A percentile compares a stretch with the other conserved stretches of the same genome.
phyloP scores from a whole-genome alignment of 30 jellyfish, hydroid and myxozoan species.

The Nemopilema nomurai region DNA sequence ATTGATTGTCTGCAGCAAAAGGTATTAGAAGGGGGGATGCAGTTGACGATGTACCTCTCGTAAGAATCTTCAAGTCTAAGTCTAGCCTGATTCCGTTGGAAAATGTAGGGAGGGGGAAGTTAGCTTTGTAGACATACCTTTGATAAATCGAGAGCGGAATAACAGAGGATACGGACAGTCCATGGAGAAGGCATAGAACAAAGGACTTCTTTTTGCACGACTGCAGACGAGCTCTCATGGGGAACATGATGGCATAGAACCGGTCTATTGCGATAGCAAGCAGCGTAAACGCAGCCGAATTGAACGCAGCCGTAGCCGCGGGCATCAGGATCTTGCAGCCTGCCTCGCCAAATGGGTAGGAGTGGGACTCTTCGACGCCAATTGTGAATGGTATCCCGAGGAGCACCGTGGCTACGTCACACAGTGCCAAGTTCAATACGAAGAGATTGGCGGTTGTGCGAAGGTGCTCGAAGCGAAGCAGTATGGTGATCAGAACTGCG shows the following conservation, averaged over 20 bases:
- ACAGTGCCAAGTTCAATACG: conserved; percentile 61
- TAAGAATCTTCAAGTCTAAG: too few species aligned
- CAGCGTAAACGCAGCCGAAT: conserved; percentile 66
- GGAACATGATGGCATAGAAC: conserved; percentile 57
- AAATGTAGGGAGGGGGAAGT: too few species aligned
- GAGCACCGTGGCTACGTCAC: conserved; percentile 53
- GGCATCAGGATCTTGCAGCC: conserved; percentile 80
- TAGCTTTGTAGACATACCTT: too few species aligned
- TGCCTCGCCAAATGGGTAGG: conserved; percentile 57
- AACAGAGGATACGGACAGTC: conserved; percentile 37
- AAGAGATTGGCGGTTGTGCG: conserved; percentile 64
- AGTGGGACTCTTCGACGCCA: conserved; percentile 41
- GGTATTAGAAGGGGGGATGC: too few species aligned
- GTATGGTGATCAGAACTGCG: conserved; percentile 37
- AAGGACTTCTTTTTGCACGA: conserved; percentile 37
- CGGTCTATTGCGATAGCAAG: conserved; percentile 72
- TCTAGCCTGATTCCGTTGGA: too few species aligned
- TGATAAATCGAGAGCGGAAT: conserved; percentile 42
- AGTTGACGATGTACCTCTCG: too few species aligned
- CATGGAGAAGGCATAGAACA: conserved; percentile 35
- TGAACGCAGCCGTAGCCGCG: conserved; percentile 64
- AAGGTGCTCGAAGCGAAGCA: conserved; percentile 56
- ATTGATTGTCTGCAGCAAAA: too few species aligned
- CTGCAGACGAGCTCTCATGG: conserved; percentile 57
- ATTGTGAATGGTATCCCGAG: conserved; percentile 68